Conservation (phyloP, 1,140 invertebrate genomes). For the Forficula auricularia region DNA sequence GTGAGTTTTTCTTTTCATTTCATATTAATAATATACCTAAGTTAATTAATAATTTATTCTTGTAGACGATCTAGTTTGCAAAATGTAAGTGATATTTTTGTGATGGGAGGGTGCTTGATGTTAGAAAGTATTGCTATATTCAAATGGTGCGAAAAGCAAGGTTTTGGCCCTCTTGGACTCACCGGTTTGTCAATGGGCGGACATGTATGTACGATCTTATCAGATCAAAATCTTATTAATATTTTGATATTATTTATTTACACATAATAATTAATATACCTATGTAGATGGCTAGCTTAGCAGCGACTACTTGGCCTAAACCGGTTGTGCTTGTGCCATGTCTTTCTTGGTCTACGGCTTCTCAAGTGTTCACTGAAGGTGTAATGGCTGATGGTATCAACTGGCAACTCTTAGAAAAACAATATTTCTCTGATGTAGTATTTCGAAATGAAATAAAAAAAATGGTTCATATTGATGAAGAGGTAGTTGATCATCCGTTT, state of each 20-base stretch:
- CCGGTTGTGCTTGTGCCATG: constrained; percentile 86
- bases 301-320: constrained; percentile 85
- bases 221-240: neutral
- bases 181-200: constrained; percentile 99
- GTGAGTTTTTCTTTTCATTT: constrained; percentile 35
- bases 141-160: constrained; percentile 78
- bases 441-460: constrained; percentile 71
- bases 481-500: constrained; percentile 21
- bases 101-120: constrained; percentile 95
- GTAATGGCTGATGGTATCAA: constrained; percentile 89
- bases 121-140: constrained; percentile 82
- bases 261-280: neutral
- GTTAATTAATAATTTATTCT: constrained; percentile 14
- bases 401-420: constrained; percentile 76
- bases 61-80: constrained; percentile 74
- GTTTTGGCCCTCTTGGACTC: constrained; percentile 76
- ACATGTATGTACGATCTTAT: constrained; percentile 51
- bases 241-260: neutral
- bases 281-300: constrained; percentile 83
- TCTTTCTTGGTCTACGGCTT: constrained; percentile 92
- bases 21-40: too few relatives aligned
- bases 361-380: constrained; percentile 87
- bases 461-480: constrained; percentile 50
- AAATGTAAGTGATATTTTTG: constrained; percentile 95
- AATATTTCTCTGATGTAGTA: constrained; percentile 68